Conservation (phyloP, 2,888 invertebrate genomes). For the Chesias legatella region DNA sequence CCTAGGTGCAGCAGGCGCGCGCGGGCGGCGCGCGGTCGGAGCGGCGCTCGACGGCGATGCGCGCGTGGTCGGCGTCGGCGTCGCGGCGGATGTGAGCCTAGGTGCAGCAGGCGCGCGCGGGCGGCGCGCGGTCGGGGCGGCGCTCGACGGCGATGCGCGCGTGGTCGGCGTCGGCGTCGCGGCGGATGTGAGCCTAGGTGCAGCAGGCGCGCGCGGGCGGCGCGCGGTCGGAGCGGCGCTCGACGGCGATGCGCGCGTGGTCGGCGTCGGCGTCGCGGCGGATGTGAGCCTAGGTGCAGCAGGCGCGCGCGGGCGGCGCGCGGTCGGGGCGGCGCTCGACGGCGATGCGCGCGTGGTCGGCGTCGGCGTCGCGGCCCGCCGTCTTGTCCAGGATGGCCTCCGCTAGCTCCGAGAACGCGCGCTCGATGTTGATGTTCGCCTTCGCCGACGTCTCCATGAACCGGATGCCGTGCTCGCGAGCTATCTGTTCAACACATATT, state of each 20-base stretch:
- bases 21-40: conserved; percentile 82
- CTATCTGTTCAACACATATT: conserved; percentile 83
- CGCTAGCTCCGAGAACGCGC: conserved; percentile 96
- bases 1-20: conserved; percentile 76
- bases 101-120: too few species aligned
- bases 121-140: background rate
- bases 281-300: conserved; percentile 57
- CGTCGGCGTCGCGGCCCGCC: conserved; percentile 89
- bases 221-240: background rate
- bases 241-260: conserved; percentile 81
- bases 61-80: conserved; percentile 82
- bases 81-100: too few species aligned
- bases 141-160: conserved; percentile 81
- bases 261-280: conserved; percentile 82
- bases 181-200: too few species aligned
- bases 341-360: conserved; percentile 72
- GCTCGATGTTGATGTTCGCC: conserved; percentile 97
- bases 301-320: conserved; percentile 79
- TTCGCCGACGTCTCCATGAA: conserved; percentile 99
- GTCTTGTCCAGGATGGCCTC: conserved; percentile 97
- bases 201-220: too few species aligned
- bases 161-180: conserved; percentile 85
- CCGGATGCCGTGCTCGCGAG: conserved; percentile 95
- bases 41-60: conserved; percentile 85
- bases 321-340: conserved; percentile 87